Evolutionary conservation across 2,797 vertebrate species (phyloP).

Genomic region (Myiothlypis chrysogaster): DNA sequence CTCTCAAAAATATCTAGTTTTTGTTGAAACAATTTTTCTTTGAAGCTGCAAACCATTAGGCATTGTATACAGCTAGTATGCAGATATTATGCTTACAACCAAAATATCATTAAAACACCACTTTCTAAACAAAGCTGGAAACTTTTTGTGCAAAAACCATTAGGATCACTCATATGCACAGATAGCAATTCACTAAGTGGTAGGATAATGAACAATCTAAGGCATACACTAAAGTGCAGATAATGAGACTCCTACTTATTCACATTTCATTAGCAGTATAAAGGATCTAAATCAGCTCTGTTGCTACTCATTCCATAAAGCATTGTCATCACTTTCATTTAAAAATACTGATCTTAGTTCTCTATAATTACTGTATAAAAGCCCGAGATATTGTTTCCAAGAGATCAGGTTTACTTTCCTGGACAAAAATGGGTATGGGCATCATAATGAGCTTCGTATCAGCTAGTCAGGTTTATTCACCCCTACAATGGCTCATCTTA

Average conservation of each 20-base stretch:
- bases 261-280: slow-evolving; percentile 66
- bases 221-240: slow-evolving; percentile 48
- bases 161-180: slow-evolving; percentile 35
- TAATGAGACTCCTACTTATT: slow-evolving; percentile 71
- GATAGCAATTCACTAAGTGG: neutral
- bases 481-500: slow-evolving; percentile 53
- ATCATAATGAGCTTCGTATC: slow-evolving; percentile 43
- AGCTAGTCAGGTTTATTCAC: slow-evolving; percentile 47
- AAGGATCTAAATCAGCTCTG: slow-evolving; percentile 57
- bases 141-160: slow-evolving; percentile 27
- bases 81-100: neutral
- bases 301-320: slow-evolving; percentile 59
- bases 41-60: neutral
- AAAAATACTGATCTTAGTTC: slow-evolving; percentile 38
- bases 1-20: neutral
- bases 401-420: slow-evolving; percentile 61
- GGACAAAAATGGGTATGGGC: slow-evolving; percentile 40
- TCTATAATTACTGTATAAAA: slow-evolving; percentile 61
- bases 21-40: neutral
- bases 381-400: slow-evolving; percentile 60
- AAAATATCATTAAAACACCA: slow-evolving; percentile 30
- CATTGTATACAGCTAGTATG: neutral
- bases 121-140: slow-evolving; percentile 48
- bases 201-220: slow-evolving; percentile 61
- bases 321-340: slow-evolving; percentile 58